A percentile compares a stretch with the other conserved stretches of the same genome.
Evolutionary conservation across 92 coral and sea anemone species (phyloP).

Genomic region (Chrysogorgia sp.): DNA sequence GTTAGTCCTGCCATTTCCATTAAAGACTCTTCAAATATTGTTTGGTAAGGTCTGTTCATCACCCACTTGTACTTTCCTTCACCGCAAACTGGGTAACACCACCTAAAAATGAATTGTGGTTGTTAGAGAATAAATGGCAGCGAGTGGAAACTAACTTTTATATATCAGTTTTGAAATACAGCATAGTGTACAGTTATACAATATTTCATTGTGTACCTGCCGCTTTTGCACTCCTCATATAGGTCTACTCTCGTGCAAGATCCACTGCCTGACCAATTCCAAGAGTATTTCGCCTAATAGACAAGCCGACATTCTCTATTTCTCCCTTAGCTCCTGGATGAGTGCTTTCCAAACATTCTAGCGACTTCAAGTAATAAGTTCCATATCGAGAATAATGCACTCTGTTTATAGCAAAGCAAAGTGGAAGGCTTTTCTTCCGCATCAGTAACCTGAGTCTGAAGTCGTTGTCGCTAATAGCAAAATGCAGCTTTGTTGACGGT

Average conservation of each 20-base stretch:
- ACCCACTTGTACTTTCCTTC: conserved; percentile 23
- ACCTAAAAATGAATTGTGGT: not conserved
- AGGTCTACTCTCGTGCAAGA: conserved; percentile 17
- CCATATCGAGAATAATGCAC: conserved; percentile 29
- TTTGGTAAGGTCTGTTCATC: conserved; percentile 26
- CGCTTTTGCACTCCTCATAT: conserved; percentile 12
- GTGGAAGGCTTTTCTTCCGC: conserved; percentile 6
- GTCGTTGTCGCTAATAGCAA: conserved; percentile 11
- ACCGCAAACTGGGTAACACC: conserved; percentile 19
- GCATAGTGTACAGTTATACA: too few relatives aligned
- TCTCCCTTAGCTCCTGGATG: conserved; percentile 36
- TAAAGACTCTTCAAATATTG: conserved; percentile 4
- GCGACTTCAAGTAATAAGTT: conserved; percentile 4
- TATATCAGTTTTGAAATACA: too few relatives aligned
- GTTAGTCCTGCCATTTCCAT: not conserved
- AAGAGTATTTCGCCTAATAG: not conserved
- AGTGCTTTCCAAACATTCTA: conserved; percentile 1
- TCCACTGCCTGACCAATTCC: conserved; percentile 28
- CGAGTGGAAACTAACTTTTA: too few relatives aligned
- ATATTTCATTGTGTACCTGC: conserved; percentile 2
- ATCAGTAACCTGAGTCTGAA: not conserved
- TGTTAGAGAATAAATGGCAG: too few relatives aligned
- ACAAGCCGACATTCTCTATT: conserved; percentile 27
- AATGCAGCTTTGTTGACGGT: conserved; percentile 8
- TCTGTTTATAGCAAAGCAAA: conserved; percentile 26